phyloP scores from a whole-genome alignment of 2,888 invertebrate genomes.

The Pristionchus arcanus region DNA sequence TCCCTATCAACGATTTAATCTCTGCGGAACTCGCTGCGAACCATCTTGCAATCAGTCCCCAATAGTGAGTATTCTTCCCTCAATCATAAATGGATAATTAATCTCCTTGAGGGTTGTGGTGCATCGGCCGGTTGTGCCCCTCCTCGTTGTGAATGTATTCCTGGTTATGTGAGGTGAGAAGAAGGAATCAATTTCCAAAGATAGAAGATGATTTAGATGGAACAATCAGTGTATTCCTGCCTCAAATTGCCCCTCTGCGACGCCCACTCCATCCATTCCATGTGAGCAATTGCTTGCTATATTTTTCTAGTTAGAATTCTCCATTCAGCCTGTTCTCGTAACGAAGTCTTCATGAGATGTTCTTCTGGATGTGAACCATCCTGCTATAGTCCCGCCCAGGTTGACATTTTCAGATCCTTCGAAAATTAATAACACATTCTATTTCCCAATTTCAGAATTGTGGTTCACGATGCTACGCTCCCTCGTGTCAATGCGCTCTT shows the following conservation, averaged over 20 bases:
- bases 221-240: constrained; percentile 33
- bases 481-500: neutral
- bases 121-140: neutral
- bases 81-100: neutral
- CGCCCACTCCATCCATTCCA: neutral
- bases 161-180: constrained; percentile 43
- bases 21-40: constrained; percentile 1
- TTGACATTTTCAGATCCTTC: neutral
- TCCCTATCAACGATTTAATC: neutral
- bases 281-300: neutral
- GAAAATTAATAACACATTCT: neutral
- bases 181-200: neutral
- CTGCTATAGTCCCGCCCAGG: constrained; percentile 4
- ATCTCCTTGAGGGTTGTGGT: neutral
- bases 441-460: neutral
- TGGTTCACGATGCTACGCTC: neutral
- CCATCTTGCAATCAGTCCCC: neutral
- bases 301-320: neutral
- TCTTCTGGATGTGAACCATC: constrained; percentile 10
- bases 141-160: constrained; percentile 10
- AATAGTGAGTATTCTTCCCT: neutral
- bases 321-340: neutral
- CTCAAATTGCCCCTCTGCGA: neutral
- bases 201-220: neutral
- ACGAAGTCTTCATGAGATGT: neutral